Evolutionary conservation across 2,888 invertebrate species (phyloP).

Genomic region (Teinopalpus imperialis): DNA sequence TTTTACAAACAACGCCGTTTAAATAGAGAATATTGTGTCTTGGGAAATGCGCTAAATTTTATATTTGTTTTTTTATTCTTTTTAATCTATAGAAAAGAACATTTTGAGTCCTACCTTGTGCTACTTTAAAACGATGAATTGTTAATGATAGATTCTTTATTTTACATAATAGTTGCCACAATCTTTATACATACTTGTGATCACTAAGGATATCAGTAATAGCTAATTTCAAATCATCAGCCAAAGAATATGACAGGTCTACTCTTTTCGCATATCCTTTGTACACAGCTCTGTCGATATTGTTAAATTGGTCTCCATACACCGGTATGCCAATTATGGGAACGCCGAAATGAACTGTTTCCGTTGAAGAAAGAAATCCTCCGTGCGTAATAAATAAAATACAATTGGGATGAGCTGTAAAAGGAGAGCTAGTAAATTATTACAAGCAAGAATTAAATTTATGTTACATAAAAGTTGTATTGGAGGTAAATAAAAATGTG

Average conservation of each 20-base stretch:
- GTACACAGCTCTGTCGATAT: conserved; percentile 45
- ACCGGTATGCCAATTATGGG: conserved; percentile 51
- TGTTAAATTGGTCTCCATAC: conserved; percentile 53
- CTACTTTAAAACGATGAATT: too few relatives aligned
- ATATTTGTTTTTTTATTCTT: too few relatives aligned
- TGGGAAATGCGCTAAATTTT: too few relatives aligned
- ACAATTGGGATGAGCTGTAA: conserved; percentile 46
- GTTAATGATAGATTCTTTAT: too few relatives aligned
- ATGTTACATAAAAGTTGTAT: too few relatives aligned
- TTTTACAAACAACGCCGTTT: too few relatives aligned
- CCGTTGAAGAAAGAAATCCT: conserved; percentile 47
- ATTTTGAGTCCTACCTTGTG: too few relatives aligned
- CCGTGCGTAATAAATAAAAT: conserved; percentile 49
- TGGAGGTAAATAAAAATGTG: too few relatives aligned
- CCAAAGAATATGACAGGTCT: conserved; percentile 37
- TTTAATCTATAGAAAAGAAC: conserved; percentile 34
- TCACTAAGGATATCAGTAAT: conserved; percentile 42
- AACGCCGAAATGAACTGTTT: conserved; percentile 46
- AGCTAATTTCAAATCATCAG: conserved; percentile 40
- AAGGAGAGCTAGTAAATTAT: conserved; percentile 22
- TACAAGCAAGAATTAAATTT: too few relatives aligned
- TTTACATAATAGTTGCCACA: too few relatives aligned
- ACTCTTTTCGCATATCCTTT: conserved; percentile 49
- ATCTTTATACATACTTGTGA: conserved; percentile 34
- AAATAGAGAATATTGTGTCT: too few relatives aligned